Evolutionary conservation across 2,888 invertebrate species (phyloP).

Genomic region (Plutella xylostella): DNA sequence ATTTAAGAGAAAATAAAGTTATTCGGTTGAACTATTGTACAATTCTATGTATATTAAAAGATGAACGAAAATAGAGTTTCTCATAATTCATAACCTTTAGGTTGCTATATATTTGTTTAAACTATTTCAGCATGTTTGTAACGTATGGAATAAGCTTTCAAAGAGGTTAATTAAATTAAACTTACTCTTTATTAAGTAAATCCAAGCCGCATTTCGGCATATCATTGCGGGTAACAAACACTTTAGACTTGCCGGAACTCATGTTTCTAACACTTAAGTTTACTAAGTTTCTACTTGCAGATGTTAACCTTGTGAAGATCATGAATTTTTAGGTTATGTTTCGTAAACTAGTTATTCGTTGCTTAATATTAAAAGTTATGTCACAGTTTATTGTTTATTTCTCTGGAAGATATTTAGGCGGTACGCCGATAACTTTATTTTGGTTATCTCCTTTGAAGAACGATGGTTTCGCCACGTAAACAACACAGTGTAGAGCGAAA

Average conservation of each 20-base stretch:
- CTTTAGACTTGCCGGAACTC: slow-evolving; percentile 55
- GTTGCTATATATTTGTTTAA: no score
- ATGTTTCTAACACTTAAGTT: slow-evolving; percentile 32
- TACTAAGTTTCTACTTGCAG: slow-evolving; percentile 22
- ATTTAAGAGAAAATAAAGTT: slow-evolving; percentile 2
- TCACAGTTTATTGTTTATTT: slow-evolving; percentile 25
- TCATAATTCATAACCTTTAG: no score
- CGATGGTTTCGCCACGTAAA: slow-evolving; percentile 54
- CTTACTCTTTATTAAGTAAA: slow-evolving; percentile 73
- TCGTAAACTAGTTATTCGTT: slow-evolving; percentile 24
- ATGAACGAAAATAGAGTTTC: no score
- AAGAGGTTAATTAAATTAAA: not conserved
- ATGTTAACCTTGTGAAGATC: slow-evolving; percentile 36
- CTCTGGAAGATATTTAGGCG: slow-evolving; percentile 53
- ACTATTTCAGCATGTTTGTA: no score
- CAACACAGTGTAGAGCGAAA: slow-evolving; percentile 43
- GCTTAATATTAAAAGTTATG: no score
- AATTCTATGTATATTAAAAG: no score
- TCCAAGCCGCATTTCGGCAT: slow-evolving; percentile 72
- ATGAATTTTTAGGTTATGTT: slow-evolving; percentile 28
- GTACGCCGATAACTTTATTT: slow-evolving; percentile 26
- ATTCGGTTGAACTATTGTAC: no score
- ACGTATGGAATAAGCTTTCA: no score
- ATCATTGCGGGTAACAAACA: slow-evolving; percentile 74
- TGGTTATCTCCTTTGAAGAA: slow-evolving; percentile 43